Conservation (phyloP, 1,140 invertebrate genomes). For the Atta texana region DNA sequence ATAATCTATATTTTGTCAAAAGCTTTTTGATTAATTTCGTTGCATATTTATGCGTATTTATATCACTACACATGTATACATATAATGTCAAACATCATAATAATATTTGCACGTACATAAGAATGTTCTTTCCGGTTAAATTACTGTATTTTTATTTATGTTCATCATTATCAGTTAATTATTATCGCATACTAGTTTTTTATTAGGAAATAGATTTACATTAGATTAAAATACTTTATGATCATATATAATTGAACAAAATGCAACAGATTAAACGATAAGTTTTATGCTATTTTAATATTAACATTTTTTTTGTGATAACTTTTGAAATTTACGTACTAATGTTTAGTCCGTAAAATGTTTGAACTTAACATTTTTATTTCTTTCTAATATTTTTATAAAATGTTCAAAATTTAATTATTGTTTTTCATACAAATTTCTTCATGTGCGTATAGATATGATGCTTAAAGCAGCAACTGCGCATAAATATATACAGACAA, state of each 20-base stretch:
- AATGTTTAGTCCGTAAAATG: not conserved
- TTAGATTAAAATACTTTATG: not conserved
- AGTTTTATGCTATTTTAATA: not conserved
- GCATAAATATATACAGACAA: too few relatives aligned
- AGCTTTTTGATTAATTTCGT: not conserved
- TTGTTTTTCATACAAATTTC: not conserved
- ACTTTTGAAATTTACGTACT: conserved; percentile 1
- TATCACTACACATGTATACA: not conserved
- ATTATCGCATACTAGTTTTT: not conserved
- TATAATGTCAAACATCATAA: not conserved
- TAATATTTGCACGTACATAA: not conserved
- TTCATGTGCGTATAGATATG: not conserved
- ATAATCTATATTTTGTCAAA: not conserved
- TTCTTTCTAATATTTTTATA: not conserved
- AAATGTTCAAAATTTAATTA: not conserved
- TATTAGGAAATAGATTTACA: not conserved
- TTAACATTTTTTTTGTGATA: not conserved
- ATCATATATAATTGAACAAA: not conserved
- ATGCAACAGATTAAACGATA: not conserved
- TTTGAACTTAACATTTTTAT: not conserved
- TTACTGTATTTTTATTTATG: not conserved
- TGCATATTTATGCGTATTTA: too few relatives aligned
- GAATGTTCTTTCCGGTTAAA: not conserved
- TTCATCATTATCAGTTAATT: not conserved
- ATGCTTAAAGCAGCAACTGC: not conserved